Evolutionary conservation across 2,888 invertebrate genomes (phyloP).

Genomic region (Meteorus cinctellus): DNA sequence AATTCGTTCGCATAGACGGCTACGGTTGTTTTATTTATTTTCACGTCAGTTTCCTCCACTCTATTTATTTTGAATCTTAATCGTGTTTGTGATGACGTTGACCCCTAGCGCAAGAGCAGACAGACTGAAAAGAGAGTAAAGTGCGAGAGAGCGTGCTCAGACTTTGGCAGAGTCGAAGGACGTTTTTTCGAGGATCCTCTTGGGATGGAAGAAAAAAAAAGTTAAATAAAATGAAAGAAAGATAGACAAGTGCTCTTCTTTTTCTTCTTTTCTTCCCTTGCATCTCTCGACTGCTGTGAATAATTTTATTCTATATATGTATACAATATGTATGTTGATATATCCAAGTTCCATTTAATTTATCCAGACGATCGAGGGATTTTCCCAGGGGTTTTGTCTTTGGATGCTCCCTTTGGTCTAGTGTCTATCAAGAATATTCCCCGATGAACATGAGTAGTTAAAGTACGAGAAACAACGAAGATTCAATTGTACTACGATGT

Average conservation of each 20-base stretch:
- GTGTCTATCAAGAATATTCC: background rate
- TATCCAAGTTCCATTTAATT: background rate
- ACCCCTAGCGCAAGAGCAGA: conserved; percentile 34
- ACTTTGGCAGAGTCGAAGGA: conserved; percentile 38
- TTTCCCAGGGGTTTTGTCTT: background rate
- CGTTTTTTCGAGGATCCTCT: conserved; percentile 36
- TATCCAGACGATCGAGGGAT: background rate
- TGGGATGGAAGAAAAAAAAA: conserved; percentile 9
- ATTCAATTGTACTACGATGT: too few species aligned
- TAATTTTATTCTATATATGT: background rate
- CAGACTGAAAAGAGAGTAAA: conserved; percentile 11
- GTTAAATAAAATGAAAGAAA: conserved; percentile 8
- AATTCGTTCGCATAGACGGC: background rate
- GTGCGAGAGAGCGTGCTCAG: conserved; percentile 37
- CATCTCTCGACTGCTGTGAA: background rate
- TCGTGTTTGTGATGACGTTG: conserved; percentile 36
- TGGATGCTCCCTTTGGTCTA: background rate
- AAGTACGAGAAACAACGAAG: background rate
- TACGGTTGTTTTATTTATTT: background rate
- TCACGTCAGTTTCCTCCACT: background rate
- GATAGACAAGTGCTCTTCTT: conserved; percentile 26
- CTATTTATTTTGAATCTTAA: conserved; percentile 21
- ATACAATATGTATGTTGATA: background rate
- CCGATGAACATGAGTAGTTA: background rate
- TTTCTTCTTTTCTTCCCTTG: conserved; percentile 6